phyloP scores from a whole-genome alignment of 2,113 vertebrate species.

The Cololabis saira region DNA sequence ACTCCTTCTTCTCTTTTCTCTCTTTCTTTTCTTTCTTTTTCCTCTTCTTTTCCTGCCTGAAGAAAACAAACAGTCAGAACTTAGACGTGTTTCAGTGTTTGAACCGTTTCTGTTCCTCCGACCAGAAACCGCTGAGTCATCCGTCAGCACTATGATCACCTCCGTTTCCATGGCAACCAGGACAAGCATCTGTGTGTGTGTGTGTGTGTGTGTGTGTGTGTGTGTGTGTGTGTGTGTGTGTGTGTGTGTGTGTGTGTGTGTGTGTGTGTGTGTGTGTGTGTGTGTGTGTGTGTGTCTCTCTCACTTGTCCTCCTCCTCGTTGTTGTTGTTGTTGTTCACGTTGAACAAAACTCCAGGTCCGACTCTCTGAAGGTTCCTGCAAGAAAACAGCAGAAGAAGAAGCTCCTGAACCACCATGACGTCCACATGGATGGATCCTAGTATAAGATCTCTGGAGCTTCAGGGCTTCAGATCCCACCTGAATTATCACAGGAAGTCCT shows the following conservation, averaged over 20 bases:
- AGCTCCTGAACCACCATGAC: too few relatives aligned
- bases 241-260: background rate
- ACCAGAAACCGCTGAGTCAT: background rate
- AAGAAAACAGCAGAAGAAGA: background rate
- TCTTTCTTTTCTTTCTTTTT: conserved; percentile 65
- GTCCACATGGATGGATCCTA: too few relatives aligned
- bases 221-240: background rate
- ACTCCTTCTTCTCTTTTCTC: conserved; percentile 68
- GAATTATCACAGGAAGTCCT: too few relatives aligned
- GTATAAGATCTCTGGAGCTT: too few relatives aligned
- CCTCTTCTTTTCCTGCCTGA: conserved; percentile 74
- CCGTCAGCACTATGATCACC: background rate
- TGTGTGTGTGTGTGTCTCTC: background rate
- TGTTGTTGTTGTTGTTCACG: conserved; percentile 94
- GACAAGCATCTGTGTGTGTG: too few relatives aligned
- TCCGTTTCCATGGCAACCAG: too few relatives aligned
- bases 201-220: background rate
- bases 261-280: background rate
- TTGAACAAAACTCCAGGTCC: conserved; percentile 81
- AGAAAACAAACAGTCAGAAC: background rate
- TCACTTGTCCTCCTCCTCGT: conserved; percentile 85
- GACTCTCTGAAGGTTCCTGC: conserved; percentile 32
- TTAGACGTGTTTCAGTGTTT: background rate
- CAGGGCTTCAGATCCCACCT: too few relatives aligned
- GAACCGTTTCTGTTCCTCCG: too few relatives aligned